phyloP scores from a whole-genome alignment of 2,113 vertebrate genomes.

The Philantomba maxwellii region DNA sequence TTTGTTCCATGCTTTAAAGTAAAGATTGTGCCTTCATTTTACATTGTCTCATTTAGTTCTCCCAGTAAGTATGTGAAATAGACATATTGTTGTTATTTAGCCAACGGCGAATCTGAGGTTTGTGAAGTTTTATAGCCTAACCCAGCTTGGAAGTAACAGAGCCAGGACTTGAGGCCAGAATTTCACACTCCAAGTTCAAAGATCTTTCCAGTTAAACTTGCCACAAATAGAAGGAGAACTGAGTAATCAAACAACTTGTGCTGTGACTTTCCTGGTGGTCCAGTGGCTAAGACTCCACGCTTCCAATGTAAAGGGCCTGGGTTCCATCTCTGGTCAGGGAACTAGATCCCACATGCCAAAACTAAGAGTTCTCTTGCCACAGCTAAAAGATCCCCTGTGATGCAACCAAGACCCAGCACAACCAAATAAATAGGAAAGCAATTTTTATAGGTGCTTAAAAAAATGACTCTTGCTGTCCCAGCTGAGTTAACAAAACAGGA shows the following conservation, averaged over 20 bases:
- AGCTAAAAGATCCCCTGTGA: not conserved
- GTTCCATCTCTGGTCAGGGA: not conserved
- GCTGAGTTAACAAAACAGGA: not conserved
- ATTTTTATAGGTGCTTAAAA: not conserved
- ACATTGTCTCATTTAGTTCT: not conserved
- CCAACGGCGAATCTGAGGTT: not conserved
- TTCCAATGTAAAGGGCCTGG: not conserved
- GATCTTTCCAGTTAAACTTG: not conserved
- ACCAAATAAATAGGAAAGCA: not conserved
- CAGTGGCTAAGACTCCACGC: not conserved
- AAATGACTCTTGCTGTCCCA: not conserved
- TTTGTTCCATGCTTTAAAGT: constrained; percentile 9
- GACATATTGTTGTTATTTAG: not conserved
- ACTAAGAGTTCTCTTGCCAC: not conserved
- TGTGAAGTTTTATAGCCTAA: not conserved
- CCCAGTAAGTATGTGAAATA: not conserved
- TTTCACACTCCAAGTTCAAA: not conserved
- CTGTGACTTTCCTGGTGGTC: not conserved
- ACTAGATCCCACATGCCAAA: not conserved
- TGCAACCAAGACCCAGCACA: not conserved
- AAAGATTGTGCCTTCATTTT: not conserved
- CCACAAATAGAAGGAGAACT: not conserved
- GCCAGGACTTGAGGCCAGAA: not conserved
- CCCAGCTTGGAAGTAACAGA: not conserved
- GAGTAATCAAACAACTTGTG: not conserved